Percentiles rank a stretch among this genome's conserved stretches.
phyloP scores from a whole-genome alignment of 1,140 invertebrate species.

The Camponotus floridanus region DNA sequence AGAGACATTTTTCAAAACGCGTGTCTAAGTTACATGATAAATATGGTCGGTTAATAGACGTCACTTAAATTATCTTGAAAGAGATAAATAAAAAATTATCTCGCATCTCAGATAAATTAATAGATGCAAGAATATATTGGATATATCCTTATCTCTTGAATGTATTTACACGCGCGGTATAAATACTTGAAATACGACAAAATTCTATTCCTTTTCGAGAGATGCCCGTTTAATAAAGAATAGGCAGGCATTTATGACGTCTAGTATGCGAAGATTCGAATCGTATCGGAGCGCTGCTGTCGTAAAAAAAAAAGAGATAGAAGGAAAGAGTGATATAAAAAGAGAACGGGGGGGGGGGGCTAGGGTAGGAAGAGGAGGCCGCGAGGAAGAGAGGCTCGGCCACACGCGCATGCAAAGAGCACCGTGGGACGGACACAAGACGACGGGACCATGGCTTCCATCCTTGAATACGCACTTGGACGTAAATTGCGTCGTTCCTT shows the following conservation, averaged over 20 bases:
- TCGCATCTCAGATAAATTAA: background rate
- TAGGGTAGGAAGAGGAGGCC: background rate
- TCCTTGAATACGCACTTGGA: slow-evolving; percentile 72
- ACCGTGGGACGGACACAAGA: slow-evolving; percentile 60
- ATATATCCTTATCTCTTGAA: background rate
- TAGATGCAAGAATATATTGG: background rate
- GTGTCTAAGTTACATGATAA: background rate
- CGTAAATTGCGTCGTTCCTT: slow-evolving; percentile 71
- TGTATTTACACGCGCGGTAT: background rate
- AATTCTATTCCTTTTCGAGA: background rate
- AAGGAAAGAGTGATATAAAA: slow-evolving; percentile 34
- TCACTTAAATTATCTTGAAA: too few relatives aligned
- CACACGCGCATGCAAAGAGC: slow-evolving; percentile 61
- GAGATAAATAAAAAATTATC: too few relatives aligned
- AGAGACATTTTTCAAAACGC: background rate
- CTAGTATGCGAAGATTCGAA: slow-evolving; percentile 54
- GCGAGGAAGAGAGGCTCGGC: slow-evolving; percentile 57
- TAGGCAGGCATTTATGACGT: slow-evolving; percentile 16
- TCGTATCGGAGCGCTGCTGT: slow-evolving; percentile 48
- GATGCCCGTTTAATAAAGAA: background rate
- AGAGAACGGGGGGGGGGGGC: slow-evolving; percentile 44
- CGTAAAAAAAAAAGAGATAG: slow-evolving; percentile 18
- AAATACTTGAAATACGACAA: background rate
- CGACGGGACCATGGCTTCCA: slow-evolving; percentile 68
- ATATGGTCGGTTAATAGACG: too few relatives aligned